Percentiles rank a stretch among this genome's conserved stretches.
phyloP scores from a whole-genome alignment of 2,888 invertebrate species.

The Blera fallax region DNA sequence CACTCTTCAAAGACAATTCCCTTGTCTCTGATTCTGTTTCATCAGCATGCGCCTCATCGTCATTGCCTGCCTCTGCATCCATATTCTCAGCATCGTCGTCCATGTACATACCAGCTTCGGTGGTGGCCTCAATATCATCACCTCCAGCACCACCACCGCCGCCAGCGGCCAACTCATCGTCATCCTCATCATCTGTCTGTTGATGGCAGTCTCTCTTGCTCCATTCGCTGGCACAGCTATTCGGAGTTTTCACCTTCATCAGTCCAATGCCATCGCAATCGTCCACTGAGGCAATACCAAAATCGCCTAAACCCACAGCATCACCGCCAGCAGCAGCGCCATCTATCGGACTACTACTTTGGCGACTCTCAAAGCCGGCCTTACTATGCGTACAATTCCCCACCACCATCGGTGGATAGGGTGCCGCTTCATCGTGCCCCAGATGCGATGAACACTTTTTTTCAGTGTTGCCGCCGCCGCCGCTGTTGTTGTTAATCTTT shows the following conservation, averaged over 20 bases:
- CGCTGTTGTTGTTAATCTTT: constrained; percentile 42
- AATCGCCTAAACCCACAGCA: neutral
- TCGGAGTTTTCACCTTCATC: constrained; percentile 40
- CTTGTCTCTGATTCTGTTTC: constrained; percentile 2
- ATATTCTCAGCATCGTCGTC: constrained; percentile 2
- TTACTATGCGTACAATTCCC: neutral
- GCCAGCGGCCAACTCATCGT: constrained; percentile 12
- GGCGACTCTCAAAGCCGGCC: neutral
- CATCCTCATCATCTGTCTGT: constrained; percentile 76
- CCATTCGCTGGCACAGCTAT: constrained; percentile 53
- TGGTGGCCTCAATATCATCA: constrained; percentile 1
- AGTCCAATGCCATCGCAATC: constrained; percentile 38
- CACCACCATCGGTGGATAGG: neutral
- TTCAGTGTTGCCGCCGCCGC: neutral
- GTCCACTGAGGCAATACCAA: neutral
- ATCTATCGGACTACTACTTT: constrained; percentile 19
- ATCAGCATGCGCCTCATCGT: constrained; percentile 6
- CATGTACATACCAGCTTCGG: constrained; percentile 6
- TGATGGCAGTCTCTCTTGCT: constrained; percentile 83
- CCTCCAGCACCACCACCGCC: too few relatives aligned
- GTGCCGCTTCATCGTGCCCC: neutral
- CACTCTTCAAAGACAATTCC: constrained; percentile 19
- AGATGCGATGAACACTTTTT: neutral
- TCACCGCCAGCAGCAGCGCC: neutral
- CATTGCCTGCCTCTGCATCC: neutral